A percentile compares a stretch with the other conserved stretches of the same genome.
Evolutionary conservation across 1,140 invertebrate species (phyloP).

Genomic region (Micrasema longulum): DNA sequence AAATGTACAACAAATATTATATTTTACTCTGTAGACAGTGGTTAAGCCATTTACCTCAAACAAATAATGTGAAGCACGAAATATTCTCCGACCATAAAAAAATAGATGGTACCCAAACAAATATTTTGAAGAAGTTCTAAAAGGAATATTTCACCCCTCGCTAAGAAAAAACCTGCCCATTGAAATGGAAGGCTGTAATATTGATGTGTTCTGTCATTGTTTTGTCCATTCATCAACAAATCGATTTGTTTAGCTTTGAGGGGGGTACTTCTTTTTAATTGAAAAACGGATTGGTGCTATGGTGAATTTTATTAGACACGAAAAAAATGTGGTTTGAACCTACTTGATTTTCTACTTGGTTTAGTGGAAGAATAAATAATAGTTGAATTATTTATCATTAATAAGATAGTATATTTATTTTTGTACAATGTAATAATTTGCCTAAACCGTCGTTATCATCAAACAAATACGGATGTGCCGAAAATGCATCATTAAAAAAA

Average conservation of each 20-base stretch:
- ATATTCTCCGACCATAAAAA: not conserved
- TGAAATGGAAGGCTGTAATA: conserved; percentile 24
- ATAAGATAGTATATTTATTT: no score
- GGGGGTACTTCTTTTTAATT: conserved; percentile 32
- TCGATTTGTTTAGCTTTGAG: conserved; percentile 41
- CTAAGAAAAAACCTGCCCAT: conserved; percentile 23
- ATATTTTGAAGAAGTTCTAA: not conserved
- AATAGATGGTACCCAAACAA: not conserved
- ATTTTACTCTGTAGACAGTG: no score
- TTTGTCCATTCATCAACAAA: conserved; percentile 41
- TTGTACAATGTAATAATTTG: no score
- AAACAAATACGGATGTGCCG: no score
- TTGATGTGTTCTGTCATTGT: conserved; percentile 44
- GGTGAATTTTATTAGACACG: not conserved
- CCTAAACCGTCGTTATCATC: no score
- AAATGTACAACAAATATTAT: no score
- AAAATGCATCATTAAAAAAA: no score
- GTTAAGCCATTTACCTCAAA: conserved; percentile 9
- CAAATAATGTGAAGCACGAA: conserved; percentile 2
- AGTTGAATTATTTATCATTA: no score
- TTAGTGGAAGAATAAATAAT: no score
- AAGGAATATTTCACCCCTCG: conserved; percentile 8
- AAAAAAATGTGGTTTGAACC: not conserved
- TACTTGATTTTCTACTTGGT: no score
- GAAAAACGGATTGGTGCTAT: conserved; percentile 15